phyloP scores from a whole-genome alignment of 2,113 vertebrate species.

The Pituophis catenifer region DNA sequence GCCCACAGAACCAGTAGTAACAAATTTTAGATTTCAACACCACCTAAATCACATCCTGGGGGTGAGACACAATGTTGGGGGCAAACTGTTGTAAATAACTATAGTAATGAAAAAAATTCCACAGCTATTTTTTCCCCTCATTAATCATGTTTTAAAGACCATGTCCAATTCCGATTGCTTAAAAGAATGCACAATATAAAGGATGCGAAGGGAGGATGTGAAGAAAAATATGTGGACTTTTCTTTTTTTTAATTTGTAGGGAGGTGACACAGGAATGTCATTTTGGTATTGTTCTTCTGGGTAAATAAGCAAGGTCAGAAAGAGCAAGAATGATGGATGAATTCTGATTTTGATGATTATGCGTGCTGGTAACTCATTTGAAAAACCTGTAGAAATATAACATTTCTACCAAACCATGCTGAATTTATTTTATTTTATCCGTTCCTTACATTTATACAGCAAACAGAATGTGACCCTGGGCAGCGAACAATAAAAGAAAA shows the following conservation, averaged over 20 bases:
- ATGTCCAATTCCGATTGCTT: neutral
- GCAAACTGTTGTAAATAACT: neutral
- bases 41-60: neutral
- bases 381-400: slow-evolving; percentile 40
- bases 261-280: slow-evolving; percentile 28
- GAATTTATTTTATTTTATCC: neutral
- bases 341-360: slow-evolving; percentile 29
- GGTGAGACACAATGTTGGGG: neutral
- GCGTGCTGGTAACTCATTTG: slow-evolving; percentile 37
- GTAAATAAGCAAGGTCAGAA: slow-evolving; percentile 30
- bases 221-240: slow-evolving; percentile 32
- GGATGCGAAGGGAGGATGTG: slow-evolving; percentile 14
- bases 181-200: slow-evolving; percentile 39
- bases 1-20: too few species aligned
- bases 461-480: too few species aligned
- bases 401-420: slow-evolving; percentile 38
- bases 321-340: slow-evolving; percentile 35
- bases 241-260: slow-evolving; percentile 16
- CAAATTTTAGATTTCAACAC: too few species aligned
- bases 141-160: slow-evolving; percentile 13
- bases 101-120: neutral
- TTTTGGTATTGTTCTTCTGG: slow-evolving; percentile 31
- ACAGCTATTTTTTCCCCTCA: neutral
- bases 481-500: too few species aligned
- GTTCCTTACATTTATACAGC: neutral